These are phyloP conservation scores for Troides helena DNA, from an alignment of 2,888 invertebrate species.

Conservation along the genomic window DNA sequence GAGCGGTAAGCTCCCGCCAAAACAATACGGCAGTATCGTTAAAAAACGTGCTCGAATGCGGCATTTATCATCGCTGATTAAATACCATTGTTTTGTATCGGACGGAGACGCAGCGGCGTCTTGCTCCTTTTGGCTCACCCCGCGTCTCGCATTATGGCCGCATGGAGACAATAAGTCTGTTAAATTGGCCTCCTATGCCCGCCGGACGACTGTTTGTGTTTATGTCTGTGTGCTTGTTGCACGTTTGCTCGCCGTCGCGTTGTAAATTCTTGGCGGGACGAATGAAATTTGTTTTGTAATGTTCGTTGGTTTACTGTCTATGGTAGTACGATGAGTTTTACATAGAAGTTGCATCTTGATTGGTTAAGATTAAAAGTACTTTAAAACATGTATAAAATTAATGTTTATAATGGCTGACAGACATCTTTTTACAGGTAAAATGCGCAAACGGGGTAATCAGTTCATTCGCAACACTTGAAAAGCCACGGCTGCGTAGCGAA, in stretches of 20 bases:
- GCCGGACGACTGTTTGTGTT: conserved; percentile 63
- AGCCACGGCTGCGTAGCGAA: too few relatives aligned
- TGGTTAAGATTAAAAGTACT: not conserved
- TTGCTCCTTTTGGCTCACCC: conserved; percentile 68
- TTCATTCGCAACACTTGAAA: too few relatives aligned
- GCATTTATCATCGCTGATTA: conserved; percentile 81
- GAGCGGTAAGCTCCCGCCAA: conserved; percentile 78
- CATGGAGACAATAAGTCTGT: conserved; percentile 80
- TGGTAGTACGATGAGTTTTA: conserved; percentile 4
- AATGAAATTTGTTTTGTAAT: conserved; percentile 48
- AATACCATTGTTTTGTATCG: conserved; percentile 80
- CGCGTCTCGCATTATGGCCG: conserved; percentile 73
- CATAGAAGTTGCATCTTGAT: not conserved
- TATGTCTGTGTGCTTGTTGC: conserved; percentile 62
- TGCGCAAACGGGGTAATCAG: too few relatives aligned
- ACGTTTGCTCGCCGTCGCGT: conserved; percentile 48
- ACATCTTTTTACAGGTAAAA: too few relatives aligned
- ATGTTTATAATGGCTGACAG: too few relatives aligned
- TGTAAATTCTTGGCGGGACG: conserved; percentile 52
- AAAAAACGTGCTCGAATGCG: conserved; percentile 79
- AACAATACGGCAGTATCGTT: conserved; percentile 79
- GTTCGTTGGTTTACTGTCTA: conserved; percentile 19
- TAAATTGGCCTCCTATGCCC: conserved; percentile 75
- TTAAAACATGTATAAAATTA: too few relatives aligned
- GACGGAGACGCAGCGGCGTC: conserved; percentile 61